Base-by-base conservation (phyloP, 1,140 invertebrate species). In the Aphelenchoides besseyi region DNA sequence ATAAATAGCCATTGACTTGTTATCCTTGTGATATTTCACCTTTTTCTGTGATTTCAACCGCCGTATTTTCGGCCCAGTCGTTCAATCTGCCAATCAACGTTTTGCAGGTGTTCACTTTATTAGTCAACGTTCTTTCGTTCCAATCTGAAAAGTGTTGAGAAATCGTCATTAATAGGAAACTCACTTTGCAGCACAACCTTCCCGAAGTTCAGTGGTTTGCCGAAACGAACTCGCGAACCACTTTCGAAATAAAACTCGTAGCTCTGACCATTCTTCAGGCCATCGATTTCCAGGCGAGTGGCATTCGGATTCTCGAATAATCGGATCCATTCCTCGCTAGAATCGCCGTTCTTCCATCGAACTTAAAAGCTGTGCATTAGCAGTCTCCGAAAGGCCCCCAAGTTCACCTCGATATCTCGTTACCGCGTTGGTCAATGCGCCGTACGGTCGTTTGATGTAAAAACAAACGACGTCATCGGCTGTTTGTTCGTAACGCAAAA, bases 211-310 rank as follows among this genome's bases (percentile, higher is more conserved):
- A 23, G 26, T 23, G 41, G 23, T 33, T 59, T 59, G 5, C 55
- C 55, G 18, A 59, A 59, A 59, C 55, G 55, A 8, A 59, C 55
- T 29, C 55, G 55, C 5, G 55, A 59, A 8, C 55, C 55, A 23
- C 55, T 59, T 59, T 59, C 55, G 18, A 59, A 59, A 23, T 18
- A 8, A 33, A 59, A 59, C 5, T 59, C 55, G 18, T 59, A 59
- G 12, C 5, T 18, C 5, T 8, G 5, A 8, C 55, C 55, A 33
- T 59, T 59, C 12, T 33, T 28, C 5, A 59, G 32, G 5, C 55
- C 55, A 23, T 16, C 18, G 18, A 59, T 33, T 23, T 59, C 55
- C 55, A 59, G 23, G 5, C 18, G 5, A 8, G 55, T 59, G 5
- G 55, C 18, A 18, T 59, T 59, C 55, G 55, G 55, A 23, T 28